Conservation (phyloP, 2,113 vertebrate genomes). For the Equus quagga region DNA sequence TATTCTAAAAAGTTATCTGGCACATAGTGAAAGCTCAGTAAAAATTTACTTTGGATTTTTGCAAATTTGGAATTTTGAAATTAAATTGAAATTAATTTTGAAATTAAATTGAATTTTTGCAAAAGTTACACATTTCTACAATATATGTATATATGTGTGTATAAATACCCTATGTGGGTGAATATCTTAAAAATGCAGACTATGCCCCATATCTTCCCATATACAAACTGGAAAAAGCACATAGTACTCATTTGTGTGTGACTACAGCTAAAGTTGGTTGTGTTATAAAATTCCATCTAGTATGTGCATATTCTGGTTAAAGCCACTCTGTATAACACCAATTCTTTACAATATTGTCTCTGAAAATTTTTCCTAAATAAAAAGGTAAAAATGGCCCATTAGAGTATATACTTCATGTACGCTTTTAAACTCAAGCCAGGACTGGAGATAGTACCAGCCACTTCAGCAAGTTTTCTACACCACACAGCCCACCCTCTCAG, state of each 20-base stretch:
- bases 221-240: background rate
- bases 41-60: constrained; percentile 48
- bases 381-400: background rate
- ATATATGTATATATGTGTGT: background rate
- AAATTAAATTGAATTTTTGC: constrained; percentile 50
- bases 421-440: background rate
- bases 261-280: background rate
- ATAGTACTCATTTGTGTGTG: background rate
- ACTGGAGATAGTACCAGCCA: background rate
- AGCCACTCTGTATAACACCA: background rate
- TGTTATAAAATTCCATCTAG: background rate
- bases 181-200: background rate
- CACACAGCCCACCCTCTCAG: background rate
- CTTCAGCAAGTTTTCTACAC: rapidly evolving
- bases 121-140: constrained; percentile 6
- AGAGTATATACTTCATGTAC: background rate
- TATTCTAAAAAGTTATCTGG: constrained; percentile 42
- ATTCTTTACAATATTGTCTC: constrained; percentile 29
- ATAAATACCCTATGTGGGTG: background rate
- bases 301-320: background rate
- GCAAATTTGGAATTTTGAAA: background rate
- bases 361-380: constrained; percentile 42
- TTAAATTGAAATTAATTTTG: too few species aligned
- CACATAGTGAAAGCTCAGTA: background rate
- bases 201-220: background rate